These are phyloP conservation scores for Quadroppia sp. DNA, from an alignment of 2,888 invertebrate genomes.

Conservation along the genomic window DNA sequence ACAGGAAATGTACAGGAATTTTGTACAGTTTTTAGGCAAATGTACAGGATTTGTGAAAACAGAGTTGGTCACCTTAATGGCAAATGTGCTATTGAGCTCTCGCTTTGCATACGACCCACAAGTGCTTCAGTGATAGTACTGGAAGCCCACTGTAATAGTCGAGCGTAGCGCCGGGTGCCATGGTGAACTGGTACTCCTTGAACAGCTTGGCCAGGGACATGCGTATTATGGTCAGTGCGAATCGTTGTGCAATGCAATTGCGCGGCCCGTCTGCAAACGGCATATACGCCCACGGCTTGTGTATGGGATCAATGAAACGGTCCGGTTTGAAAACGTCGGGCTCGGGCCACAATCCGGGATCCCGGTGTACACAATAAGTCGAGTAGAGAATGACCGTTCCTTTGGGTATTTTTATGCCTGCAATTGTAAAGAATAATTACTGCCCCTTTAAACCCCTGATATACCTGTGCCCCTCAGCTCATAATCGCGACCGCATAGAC, in stretches of 20 bases:
- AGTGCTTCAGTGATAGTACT: no score
- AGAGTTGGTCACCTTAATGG: no score
- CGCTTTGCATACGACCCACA: no score
- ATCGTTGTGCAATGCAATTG: conserved; percentile 34
- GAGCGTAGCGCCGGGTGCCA: no score
- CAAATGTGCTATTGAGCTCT: no score
- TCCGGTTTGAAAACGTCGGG: conserved; percentile 36
- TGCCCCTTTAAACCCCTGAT: not conserved
- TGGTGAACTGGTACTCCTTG: not conserved
- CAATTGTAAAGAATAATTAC: not conserved
- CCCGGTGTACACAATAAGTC: conserved; percentile 20
- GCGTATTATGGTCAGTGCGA: not conserved
- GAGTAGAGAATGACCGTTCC: not conserved
- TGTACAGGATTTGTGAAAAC: no score
- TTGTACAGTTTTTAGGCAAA: no score
- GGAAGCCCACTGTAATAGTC: no score
- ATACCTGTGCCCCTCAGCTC: conserved; percentile 26
- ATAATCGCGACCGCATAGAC: conserved; percentile 14
- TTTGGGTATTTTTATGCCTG: conserved; percentile 29
- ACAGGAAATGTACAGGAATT: no score
- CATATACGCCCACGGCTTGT: conserved; percentile 10
- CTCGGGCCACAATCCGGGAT: conserved; percentile 23
- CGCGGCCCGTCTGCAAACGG: conserved; percentile 36
- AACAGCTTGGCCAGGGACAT: not conserved
- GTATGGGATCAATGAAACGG: conserved; percentile 12